A percentile compares a stretch with the other conserved stretches of the same genome.
Evolutionary conservation across 2,888 invertebrate species (phyloP).

Genomic region (Iphiclides podalirius): DNA sequence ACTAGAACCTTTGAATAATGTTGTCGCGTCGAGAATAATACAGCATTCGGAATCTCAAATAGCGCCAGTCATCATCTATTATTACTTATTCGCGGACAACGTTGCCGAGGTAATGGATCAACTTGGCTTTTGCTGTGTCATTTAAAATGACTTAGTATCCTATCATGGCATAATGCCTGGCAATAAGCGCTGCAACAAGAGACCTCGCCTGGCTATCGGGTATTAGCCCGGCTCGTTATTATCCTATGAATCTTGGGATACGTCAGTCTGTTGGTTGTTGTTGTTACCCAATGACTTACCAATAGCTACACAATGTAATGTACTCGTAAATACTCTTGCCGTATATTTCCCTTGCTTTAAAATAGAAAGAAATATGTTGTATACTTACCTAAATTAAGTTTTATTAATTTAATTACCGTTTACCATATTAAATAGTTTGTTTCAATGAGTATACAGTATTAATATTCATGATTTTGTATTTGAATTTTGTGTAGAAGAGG

Average conservation of each 20-base stretch:
- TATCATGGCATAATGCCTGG: slow-evolving; percentile 31
- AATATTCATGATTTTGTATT: too few relatives aligned
- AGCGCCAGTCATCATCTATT: slow-evolving; percentile 53
- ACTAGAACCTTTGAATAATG: slow-evolving; percentile 41
- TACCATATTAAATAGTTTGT: too few relatives aligned
- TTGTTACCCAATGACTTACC: slow-evolving; percentile 20
- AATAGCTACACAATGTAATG: slow-evolving; percentile 2
- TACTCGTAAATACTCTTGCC: too few relatives aligned
- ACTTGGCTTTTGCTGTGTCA: slow-evolving; percentile 42
- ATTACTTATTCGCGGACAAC: slow-evolving; percentile 42
- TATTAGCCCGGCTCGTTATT: slow-evolving; percentile 21
- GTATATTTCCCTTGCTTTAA: too few relatives aligned
- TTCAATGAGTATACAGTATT: too few relatives aligned
- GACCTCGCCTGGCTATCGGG: slow-evolving; percentile 13
- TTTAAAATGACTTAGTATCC: slow-evolving; percentile 30
- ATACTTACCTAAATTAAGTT: too few relatives aligned
- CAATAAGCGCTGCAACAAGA: slow-evolving; percentile 23
- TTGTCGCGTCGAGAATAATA: slow-evolving; percentile 37
- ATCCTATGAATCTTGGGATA: slow-evolving; percentile 21
- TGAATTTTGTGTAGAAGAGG: too few relatives aligned
- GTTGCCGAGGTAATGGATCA: slow-evolving; percentile 38
- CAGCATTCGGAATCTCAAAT: slow-evolving; percentile 41
- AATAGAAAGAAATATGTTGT: too few relatives aligned
- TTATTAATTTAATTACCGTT: too few relatives aligned
- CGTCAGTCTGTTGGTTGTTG: slow-evolving; percentile 22